Base-by-base conservation (phyloP, 2,888 invertebrate genomes). In the Esperia sulphurella region DNA sequence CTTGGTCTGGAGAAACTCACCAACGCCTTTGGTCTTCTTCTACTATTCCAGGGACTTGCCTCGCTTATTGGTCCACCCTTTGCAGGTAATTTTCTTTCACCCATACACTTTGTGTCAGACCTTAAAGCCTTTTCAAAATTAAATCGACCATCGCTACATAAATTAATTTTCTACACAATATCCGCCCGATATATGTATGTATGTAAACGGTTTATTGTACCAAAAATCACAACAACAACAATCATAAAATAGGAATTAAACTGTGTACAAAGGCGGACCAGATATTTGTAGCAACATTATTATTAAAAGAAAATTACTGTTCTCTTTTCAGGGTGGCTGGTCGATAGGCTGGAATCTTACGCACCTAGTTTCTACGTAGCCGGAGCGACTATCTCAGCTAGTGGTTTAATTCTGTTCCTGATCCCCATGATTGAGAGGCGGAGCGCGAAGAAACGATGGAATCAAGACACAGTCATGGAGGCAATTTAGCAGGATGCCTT, bases 1-100 rank as follows among this genome's bases (percentile, higher is more conserved):
- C 89, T 98, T 46, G 98, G 98, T n/a, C 87, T 98, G 58, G 97
- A 97, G 58, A 95, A 93, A 71, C 90, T 98, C 48, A 98, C 98
- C n/a, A 98, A 97, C 80, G 97, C 98, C 21, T 98, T 98, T 82
- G 98, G 98, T 7, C 88, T 98, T 37, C 90, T 98, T 45, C 85
- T 98, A 55, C 91, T 98, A 45, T 98, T 98, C 86, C 98, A 98
- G 91, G 98, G 98, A 46, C 92, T 97, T 47, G 98, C 98, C 3
- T 97, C 97, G 0, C 92, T 98, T 7, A 92, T 98, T 55, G 98
- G 98, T 43, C 96, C 98, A 48, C 98, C 98, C 12, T 93, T 98
- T 58, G 97, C 95, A 80, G 98, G 98, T 97, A 92, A 80, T 55
- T 28, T 3, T 38, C 5, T 31, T 21, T 2, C 21, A 21, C 21